Evolutionary conservation across 1,140 invertebrate species (phyloP), one percentile per base, ranked within the genome.

Genomic region (Cotesia vestalis): DNA sequence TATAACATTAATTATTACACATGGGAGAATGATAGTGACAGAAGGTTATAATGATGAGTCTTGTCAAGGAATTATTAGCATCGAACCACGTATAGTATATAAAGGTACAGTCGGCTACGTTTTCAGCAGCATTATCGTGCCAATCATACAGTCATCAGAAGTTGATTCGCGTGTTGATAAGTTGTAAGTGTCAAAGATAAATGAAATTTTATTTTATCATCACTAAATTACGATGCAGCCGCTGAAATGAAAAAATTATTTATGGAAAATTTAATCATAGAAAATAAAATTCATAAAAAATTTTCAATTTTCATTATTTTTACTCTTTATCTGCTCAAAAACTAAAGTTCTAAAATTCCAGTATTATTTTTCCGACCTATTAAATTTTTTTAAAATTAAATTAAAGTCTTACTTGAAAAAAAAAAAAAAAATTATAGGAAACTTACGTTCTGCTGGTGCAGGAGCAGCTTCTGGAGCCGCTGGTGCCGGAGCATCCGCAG

Each of bases 401-500:
- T 17, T 17, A 17, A 17, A 17, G 17, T 17, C 17, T 17, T 17
- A 17, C 1, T 17, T 17, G 17, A 17, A 17, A 17, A 17, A 17
- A 17, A 17, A 17, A 17, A 17, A 17, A 17, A 17, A 17, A 17
- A 17, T 17, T 17, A 17, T 1, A 17, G 17, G 5, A 53, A 34
- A 66, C 17, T 66, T 20, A 66, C 63, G 63, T 20, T 66, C 71
- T 12, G 84, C 77, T 27, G 75, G 84, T 1, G 80, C 82, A 35
- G 85, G 74, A 17, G 46, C n/a, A 51, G 86, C 73, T 70, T 78
- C 81, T 69, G 80, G 9, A 34, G 59, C n/a, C 27, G 74, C 14
- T 61, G 67, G 34, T 46, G 69, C 34, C 6, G 69, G 46, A 14
- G 52, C 61, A 9, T 53, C 78, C 63, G 81, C 83, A 2, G 79